Percentiles rank a stretch among this genome's conserved stretches.
These are phyloP conservation scores for Lepus europaeus DNA, from an alignment of 2,113 vertebrate genomes.

Conservation along the genomic window DNA sequence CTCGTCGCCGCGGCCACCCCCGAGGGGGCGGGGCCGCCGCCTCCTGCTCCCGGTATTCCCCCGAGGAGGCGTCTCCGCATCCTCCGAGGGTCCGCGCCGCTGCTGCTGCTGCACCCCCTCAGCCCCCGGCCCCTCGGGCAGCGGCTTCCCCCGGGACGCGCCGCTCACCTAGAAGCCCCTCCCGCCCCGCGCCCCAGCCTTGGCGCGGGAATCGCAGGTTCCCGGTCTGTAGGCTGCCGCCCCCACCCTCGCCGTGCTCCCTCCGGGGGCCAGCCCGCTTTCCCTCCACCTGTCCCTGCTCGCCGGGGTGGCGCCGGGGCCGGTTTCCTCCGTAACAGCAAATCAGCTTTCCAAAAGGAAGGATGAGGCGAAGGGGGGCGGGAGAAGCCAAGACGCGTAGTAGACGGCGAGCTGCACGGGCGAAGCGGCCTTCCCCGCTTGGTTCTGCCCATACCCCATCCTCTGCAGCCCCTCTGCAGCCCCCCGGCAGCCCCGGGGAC, in stretches of 20 bases:
- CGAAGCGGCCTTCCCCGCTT: not conserved
- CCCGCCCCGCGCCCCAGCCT: not conserved
- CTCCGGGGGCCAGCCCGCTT: not conserved
- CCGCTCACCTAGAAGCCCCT: too few relatives aligned
- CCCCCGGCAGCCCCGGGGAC: not conserved
- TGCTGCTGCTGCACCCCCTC: not conserved
- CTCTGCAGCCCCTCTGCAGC: not conserved
- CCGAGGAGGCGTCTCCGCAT: constrained; percentile 70
- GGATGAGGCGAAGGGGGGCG: not conserved
- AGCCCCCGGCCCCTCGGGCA: not conserved
- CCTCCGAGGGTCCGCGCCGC: constrained; percentile 36
- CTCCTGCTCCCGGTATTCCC: constrained; percentile 70
- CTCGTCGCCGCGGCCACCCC: not conserved
- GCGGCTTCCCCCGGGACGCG: not conserved
- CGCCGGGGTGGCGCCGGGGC: not conserved
- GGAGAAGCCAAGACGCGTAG: not conserved
- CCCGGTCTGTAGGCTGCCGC: constrained; percentile 10
- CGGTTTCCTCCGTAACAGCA: not conserved
- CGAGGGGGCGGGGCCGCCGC: constrained; percentile 80
- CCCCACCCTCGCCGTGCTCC: constrained; percentile 6
- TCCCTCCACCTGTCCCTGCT: constrained; percentile 70
- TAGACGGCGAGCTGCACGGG: not conserved
- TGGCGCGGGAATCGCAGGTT: not conserved
- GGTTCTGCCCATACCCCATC: constrained; percentile 63
- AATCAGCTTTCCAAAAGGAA: constrained; percentile 3